These are phyloP conservation scores for Lasius fuliginosus DNA, from an alignment of 2,888 invertebrate genomes.

Conservation along the genomic window DNA sequence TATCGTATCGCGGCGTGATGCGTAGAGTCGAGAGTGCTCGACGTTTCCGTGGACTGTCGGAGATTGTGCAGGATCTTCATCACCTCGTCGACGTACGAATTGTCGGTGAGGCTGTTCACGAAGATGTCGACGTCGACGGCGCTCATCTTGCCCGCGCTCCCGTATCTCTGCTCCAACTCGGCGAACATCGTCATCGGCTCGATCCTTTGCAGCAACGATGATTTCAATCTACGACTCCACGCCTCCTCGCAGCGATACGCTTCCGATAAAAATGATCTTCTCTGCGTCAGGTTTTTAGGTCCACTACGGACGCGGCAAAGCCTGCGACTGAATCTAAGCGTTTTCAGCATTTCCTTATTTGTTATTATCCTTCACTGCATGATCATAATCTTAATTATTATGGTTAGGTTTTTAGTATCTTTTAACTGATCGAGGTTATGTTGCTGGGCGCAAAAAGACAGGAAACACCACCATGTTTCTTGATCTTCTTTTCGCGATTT, in stretches of 20 bases:
- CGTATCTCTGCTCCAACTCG: conserved; percentile 90
- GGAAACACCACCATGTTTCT: no score
- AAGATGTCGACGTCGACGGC: conserved; percentile 95
- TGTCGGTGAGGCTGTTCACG: conserved; percentile 89
- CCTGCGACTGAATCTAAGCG: conserved; percentile 53
- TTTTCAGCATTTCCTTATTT: conserved; percentile 65
- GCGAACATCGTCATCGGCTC: conserved; percentile 91
- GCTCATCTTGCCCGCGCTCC: conserved; percentile 89
- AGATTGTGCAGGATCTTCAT: conserved; percentile 91
- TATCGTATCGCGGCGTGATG: conserved; percentile 92
- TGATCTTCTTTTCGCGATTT: no score
- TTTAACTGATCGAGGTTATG: background rate
- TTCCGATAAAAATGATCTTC: conserved; percentile 89
- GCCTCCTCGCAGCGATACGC: conserved; percentile 91
- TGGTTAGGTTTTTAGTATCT: background rate
- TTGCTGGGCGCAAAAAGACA: no score
- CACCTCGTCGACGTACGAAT: conserved; percentile 90
- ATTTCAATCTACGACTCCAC: conserved; percentile 90
- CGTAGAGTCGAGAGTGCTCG: conserved; percentile 92
- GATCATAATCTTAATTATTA: background rate
- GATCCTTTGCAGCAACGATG: conserved; percentile 89
- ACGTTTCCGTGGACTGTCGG: conserved; percentile 91
- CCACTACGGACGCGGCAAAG: background rate
- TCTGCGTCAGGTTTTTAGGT: conserved; percentile 18
- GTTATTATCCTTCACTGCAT: background rate